Evolutionary conservation across 1,140 invertebrate species (phyloP), one percentile per base, ranked within the genome.

Genomic region (Cataglyphis hispanica): DNA sequence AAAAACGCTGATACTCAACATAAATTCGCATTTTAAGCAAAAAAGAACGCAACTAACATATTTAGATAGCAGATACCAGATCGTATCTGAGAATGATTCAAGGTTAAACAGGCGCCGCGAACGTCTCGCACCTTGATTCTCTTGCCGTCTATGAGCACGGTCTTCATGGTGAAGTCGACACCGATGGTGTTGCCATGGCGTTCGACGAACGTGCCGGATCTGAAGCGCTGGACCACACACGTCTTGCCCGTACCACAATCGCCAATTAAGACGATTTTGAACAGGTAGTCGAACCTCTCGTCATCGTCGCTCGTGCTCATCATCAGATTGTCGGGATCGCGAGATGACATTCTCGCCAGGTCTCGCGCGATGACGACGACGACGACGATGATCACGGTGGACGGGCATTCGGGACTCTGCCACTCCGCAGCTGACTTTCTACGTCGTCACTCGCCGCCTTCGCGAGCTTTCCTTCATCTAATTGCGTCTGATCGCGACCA

Each of bases 131-230:
- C 98, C 97, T 99, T 99, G 78, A 99, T 97, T 96, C 97, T 97
- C 95, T 99, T 99, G 19, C 97, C 98, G 95, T 99, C 98, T 66
- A 99, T 97, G 77, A 97, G 96, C 10, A 99, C 96, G 31, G 98
- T 99, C 96, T 99, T 99, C 98, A 99, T 99, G 81, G 98, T 99
- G 95, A 99, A 99, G 95, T 99, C 98, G 37, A 99, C 98, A 69
- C 98, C 98, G 91, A 99, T 99, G 34, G 98, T 99, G 92, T 98
- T 99, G 27, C 98, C 98, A 94, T 99, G 98, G 90, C 97, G 96
- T 95, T 99, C 98, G 81, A 98, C 97, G 93, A 98, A 99, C 86
- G 98, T 98, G 84, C 98, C 98, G 77, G 98, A 98, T 94, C 98
- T 98, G 94, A 99, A 98, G 85, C 98, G 96, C 94, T 99, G 98